Percentiles rank a stretch among this genome's conserved stretches.
Evolutionary conservation across 1,140 invertebrate species (phyloP).

Genomic region (Trichomalopsis sarcophagae): DNA sequence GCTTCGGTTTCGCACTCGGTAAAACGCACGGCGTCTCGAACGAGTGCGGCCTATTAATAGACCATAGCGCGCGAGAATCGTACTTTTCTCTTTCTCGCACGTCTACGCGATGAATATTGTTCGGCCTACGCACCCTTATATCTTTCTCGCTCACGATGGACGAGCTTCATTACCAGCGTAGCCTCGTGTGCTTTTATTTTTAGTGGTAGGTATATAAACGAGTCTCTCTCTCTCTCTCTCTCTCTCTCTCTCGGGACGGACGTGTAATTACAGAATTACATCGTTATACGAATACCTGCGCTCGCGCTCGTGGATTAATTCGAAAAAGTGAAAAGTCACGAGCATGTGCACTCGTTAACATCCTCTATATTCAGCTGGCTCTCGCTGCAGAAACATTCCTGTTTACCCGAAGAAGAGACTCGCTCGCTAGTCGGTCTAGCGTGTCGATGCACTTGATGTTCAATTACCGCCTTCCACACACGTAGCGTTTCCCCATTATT

Average conservation of each 20-base stretch:
- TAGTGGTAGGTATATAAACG: no score
- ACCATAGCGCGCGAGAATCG: neutral
- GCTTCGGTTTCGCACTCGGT: constrained; percentile 16
- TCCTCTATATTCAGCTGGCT: neutral
- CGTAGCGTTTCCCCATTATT: neutral
- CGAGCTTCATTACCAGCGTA: no score
- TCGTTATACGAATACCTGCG: neutral
- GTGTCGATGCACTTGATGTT: constrained; percentile 9
- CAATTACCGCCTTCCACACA: neutral
- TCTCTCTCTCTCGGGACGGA: no score
- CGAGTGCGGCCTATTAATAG: no score
- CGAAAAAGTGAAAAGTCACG: neutral
- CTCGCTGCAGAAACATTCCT: neutral
- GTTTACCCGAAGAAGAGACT: neutral
- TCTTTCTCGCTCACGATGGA: no score
- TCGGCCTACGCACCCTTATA: no score
- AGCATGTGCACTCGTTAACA: neutral
- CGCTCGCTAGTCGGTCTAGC: neutral
- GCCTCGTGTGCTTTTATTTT: no score
- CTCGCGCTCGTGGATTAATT: neutral
- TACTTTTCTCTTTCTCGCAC: no score
- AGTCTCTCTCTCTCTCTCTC: no score
- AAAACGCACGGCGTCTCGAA: neutral
- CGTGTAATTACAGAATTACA: neutral
- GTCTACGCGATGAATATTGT: no score